Base-by-base conservation (phyloP, 2,888 invertebrate species). In the Drosophila planitibia region DNA sequence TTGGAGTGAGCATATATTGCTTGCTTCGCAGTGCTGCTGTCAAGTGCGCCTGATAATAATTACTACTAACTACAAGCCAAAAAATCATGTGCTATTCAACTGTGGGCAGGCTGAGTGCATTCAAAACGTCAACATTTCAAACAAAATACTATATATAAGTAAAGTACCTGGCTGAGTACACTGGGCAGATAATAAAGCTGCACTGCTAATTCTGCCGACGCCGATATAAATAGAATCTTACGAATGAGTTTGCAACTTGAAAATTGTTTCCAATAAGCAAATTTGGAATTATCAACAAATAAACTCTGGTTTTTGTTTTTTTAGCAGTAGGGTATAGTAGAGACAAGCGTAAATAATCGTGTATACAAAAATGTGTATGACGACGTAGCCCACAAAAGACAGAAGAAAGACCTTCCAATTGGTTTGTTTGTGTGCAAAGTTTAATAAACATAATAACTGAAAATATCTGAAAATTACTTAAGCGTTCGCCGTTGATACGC, bases 211-310 rank as follows among this genome's bases (percentile, higher is more conserved):
- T 66, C 68, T 25, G 62, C 10, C 25, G 39, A 37, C 54, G 33
- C 19, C 7, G 51, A 69, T 86, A 84, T 79, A 86, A 71, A 86
- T 86, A 89, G 81, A 64, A 22, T 69, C 65, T 89, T 84, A 86
- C 89, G 86, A 81, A 86, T 67, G 33, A 54, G 33, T 72, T 64
- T 22, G 65, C 55, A 60, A 57, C 66, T 82, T 70, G 61, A 79
- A 87, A 79, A 75, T 61, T 80, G 70, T 76, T 81, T 71, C 66
- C 61, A 81, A 84, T 84, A 76, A 75, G 70, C 66, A 74, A 84
- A 77, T 81, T 85, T 85, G 35, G 82, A 83, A 79, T 81, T 88
- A 88, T 83, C 79, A 77, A 80, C 79, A 83, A 35, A 35, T 35
- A 39, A 57, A 39, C 62, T 47, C 28, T 49, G 52, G 72, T 80